A percentile compares a stretch with the other conserved stretches of the same genome.
Evolutionary conservation across 30 jellyfish, hydroid and myxozoan species (phyloP).

Genomic region (Turritopsis rubra): DNA sequence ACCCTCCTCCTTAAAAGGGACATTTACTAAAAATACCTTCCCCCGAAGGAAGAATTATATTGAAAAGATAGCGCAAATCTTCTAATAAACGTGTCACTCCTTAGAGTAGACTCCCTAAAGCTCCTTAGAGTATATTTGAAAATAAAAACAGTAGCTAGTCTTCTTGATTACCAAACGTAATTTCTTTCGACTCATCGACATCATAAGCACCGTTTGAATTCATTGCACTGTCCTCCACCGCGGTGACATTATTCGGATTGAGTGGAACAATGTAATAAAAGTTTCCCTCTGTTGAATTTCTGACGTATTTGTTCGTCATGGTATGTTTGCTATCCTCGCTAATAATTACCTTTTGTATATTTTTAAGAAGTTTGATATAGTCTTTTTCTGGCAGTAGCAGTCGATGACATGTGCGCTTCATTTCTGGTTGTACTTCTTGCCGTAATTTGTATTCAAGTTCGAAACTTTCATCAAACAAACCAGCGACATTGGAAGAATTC

Average conservation of each 20-base stretch:
- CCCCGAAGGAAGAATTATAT: no score
- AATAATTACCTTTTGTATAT: neutral
- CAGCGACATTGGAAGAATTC: neutral
- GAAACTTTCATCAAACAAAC: neutral
- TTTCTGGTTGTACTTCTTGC: neutral
- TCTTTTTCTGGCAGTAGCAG: constrained; percentile 17
- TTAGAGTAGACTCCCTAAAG: no score
- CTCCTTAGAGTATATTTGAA: no score
- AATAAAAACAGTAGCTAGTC: neutral
- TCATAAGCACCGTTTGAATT: neutral
- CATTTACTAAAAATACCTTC: no score
- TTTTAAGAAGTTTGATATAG: constrained; percentile 2
- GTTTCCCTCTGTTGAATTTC: neutral
- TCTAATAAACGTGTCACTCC: no score
- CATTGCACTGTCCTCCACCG: neutral
- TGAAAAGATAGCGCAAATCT: no score
- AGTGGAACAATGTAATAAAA: constrained; percentile 1
- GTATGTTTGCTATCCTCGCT: neutral
- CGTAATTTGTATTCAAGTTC: neutral
- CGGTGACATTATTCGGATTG: neutral
- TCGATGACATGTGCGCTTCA: neutral
- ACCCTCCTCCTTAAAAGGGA: no score
- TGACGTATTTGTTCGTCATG: neutral
- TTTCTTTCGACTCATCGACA: neutral
- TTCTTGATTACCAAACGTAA: neutral